Percentiles rank a stretch among this genome's conserved stretches.
These are phyloP conservation scores for Cassiopea xamachana DNA, from an alignment of 30 jellyfish, hydroid and myxozoan genomes.

Conservation along the genomic window DNA sequence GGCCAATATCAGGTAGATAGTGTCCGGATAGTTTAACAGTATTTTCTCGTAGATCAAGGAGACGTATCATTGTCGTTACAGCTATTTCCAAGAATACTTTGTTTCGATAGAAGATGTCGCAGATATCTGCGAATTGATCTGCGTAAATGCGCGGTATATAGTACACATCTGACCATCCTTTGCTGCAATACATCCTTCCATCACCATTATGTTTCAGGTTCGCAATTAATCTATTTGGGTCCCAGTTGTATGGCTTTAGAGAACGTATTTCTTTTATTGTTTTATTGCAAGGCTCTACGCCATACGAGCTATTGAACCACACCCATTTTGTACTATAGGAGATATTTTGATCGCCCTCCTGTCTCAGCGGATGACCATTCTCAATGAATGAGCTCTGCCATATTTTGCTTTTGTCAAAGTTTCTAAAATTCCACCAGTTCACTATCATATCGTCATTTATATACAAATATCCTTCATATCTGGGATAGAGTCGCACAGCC, in stretches of 20 bases:
- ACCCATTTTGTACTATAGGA: slow-evolving; percentile 70
- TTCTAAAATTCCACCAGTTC: slow-evolving; percentile 87
- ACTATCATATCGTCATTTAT: slow-evolving; percentile 88
- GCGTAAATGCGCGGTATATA: slow-evolving; percentile 84
- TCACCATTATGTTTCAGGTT: slow-evolving; percentile 68
- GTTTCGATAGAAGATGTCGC: slow-evolving; percentile 66
- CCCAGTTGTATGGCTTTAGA: slow-evolving; percentile 37
- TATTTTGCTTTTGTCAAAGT: slow-evolving; percentile 60
- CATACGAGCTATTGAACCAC: slow-evolving; percentile 74
- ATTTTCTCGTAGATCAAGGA: slow-evolving; percentile 67
- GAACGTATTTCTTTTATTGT: slow-evolving; percentile 37
- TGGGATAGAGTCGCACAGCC: slow-evolving; percentile 75
- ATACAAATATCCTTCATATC: slow-evolving; percentile 79
- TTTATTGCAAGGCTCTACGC: slow-evolving; percentile 54
- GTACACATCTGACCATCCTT: slow-evolving; percentile 93
- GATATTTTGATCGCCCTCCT: background rate
- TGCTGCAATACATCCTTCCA: slow-evolving; percentile 75
- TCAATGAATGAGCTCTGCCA: slow-evolving; percentile 87
- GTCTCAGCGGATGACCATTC: slow-evolving; percentile 67
- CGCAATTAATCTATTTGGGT: slow-evolving; percentile 6
- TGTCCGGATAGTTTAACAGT: slow-evolving; percentile 75
- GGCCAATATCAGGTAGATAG: slow-evolving; percentile 83
- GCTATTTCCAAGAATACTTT: slow-evolving; percentile 89
- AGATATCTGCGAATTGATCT: slow-evolving; percentile 60
- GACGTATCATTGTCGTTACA: slow-evolving; percentile 79